Base-by-base conservation (phyloP, 2,797 vertebrate genomes). In the Coranthus polyacanthus region DNA sequence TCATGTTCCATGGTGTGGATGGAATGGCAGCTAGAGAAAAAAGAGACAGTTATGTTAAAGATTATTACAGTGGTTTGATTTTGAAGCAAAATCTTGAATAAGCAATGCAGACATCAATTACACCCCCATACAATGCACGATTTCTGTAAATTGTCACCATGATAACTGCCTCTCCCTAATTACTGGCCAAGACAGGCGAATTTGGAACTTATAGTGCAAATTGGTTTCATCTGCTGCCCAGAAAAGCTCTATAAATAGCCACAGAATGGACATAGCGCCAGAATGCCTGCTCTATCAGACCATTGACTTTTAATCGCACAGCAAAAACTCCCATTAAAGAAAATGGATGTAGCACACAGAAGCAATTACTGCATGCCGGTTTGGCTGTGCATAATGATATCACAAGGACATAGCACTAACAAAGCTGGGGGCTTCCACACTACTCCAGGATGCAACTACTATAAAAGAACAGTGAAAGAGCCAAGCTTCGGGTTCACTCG, bases 1-100 rank as follows among this genome's bases (percentile, higher is more conserved):
- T 97, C 97, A 36, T 95, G 96, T 50, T 96, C 96, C 95, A 95
- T 94, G 0, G 95, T 96, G 83, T 97, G 97, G 85, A 99, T 96
- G 78, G 97, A 98, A 59, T 97, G 97, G 86, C 96, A 98, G 87
- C 97, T 99, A 69, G 22, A 85, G 20, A 29, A 64, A 34, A 56
- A 44, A 55, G 15, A 46, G 12, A 49, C 1, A 53, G 5, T 18
- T 26, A n/a, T 9, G 2, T 26, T 45, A 17, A 53, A 22, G 5
- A 43, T 44, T 1, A 50, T 54, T 29, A 3, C 37, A 8, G n/a
- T 18, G 7, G 15, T 55, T 36, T 59, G 8, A 68, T 38, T 65
- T 62, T 63, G 36, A 12, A 47, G 51, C 24, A 56, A 63, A 75
- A 59, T 21, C 32, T 39, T 51, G 3, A n/a, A 60, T 10, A 49